A percentile compares a stretch with the other conserved stretches of the same genome.
These are phyloP conservation scores for Anhinga rufa DNA, from an alignment of 2,113 vertebrate species.

Conservation along the genomic window DNA sequence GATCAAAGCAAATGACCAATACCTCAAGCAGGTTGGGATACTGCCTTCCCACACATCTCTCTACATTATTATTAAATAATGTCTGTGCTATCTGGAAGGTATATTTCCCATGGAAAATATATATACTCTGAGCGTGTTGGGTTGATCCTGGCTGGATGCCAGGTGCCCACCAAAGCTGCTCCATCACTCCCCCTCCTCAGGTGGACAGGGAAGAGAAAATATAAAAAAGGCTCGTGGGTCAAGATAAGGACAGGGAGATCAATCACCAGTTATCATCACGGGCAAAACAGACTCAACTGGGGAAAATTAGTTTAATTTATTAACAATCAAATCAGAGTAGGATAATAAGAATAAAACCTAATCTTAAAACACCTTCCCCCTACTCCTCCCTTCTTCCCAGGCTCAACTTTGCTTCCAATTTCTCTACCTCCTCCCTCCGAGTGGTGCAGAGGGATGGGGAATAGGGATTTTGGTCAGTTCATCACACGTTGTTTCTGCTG, in stretches of 20 bases:
- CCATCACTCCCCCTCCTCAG: background rate
- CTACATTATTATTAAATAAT: conserved; percentile 17
- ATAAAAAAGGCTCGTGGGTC: accelerated
- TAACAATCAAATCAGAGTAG: background rate
- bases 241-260: background rate
- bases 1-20: conserved; percentile 38
- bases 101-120: background rate
- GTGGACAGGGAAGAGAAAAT: background rate
- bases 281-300: background rate
- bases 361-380: background rate
- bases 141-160: background rate
- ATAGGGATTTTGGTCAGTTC: background rate
- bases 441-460: background rate
- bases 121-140: background rate
- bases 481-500: background rate
- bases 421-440: background rate
- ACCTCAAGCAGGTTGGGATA: background rate
- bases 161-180: background rate
- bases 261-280: background rate
- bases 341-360: background rate
- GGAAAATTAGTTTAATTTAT: background rate
- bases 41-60: background rate
- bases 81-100: background rate
- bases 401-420: background rate
- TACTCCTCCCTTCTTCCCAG: background rate